Base-by-base conservation (phyloP, 2,888 invertebrate species). In the Xanthostigma xanthostigma region DNA sequence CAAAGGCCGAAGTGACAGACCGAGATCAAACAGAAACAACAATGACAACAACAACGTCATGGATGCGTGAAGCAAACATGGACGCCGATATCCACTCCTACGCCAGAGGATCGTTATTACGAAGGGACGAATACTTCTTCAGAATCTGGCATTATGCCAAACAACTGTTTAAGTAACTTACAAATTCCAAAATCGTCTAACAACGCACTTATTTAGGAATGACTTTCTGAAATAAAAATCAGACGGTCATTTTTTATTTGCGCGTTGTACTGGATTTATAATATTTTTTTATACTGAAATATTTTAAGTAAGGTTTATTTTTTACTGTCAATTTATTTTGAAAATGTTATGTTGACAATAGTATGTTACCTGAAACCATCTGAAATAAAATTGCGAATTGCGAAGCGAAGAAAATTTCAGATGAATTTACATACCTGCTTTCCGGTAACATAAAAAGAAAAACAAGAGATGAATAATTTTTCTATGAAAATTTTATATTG, bases 41-140 rank as follows among this genome's bases (percentile, higher is more conserved):
- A 65, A 86, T 90, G n/a, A 90, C 92, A 67, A 91, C 89, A 40
- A 89, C 91, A 48, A 88, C 90, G 36, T 91, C 91, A 8, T 96
- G 95, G 95, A 75, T 93, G 62, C 76, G 90, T 50, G 91, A 94
- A 53, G 84, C 90, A 64, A 86, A 90, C 60, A 91, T 94, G 85
- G 93, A 94, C 66, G 91, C 93, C 3, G 90, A 92, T 63, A 91
- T 93, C 57, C 78, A 82, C 57, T 85, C 88, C 41, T 93, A 93
- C 68, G 87, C 91, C n/a, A 79, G 86, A 57, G 85, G 86, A 54
- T 83, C 84, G 50, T 74, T 93, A 46, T 73, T 91, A 46, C 76
- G 86, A 56, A 80, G 84, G 60, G 91, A 92, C 65, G 93, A 94
- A 70, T 94, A 94, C 73, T 94, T 93, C 83, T 94, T 94, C 82